Base-by-base conservation (phyloP, 2,113 vertebrate genomes). In the Bambusicola thoracicus region DNA sequence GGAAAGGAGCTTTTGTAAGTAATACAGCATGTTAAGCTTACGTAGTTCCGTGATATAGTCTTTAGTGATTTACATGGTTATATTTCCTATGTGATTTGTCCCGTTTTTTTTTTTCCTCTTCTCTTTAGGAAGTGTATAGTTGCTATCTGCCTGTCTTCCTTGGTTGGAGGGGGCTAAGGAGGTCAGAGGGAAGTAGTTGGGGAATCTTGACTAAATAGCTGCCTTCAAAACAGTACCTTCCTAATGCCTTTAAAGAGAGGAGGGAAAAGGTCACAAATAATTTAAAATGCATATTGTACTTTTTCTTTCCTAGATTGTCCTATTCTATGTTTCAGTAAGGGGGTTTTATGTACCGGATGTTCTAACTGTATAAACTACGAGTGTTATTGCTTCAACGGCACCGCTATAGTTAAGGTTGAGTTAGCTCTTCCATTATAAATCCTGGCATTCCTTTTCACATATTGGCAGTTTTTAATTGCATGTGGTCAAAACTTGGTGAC, bases 1-100 rank as follows among this genome's bases (percentile, higher is more conserved):
- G 99, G 96, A 99, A 99, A 70, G 99, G 99, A 96, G 98, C 98
- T 97, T 99, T 99, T 97, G 99, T 99, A 98, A 98, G 99, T 98
- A 97, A 95, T 74, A 65, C 62, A 53, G 78, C 44, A 49, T 79
- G 46, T 82, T 89, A 58, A 87, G 43, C 51, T 92, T 95, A 76
- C 25, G 20, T 88, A 49, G 72, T 80, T 82, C 62, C 55, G 32
- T 87, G 2, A 46, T 87, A 0, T 48, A 27, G 41, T 87, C 84
- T 73, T 73, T 78, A 29, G 38, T 81, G 59, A 80, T 29, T 77
- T 56, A 43, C 0, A 4, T 70, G 49, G n/a, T 83, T 90, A 4
- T 51, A 19, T 86, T 69, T 85, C 75, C 22, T 91, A 10, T 38
- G 84, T 3, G 44, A 4, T 85, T 87, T 43, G 32, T 87, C 32